A percentile compares a stretch with the other conserved stretches of the same genome.
Evolutionary conservation across 2,888 invertebrate genomes (phyloP).

Genomic region (Metallyticus violacea): DNA sequence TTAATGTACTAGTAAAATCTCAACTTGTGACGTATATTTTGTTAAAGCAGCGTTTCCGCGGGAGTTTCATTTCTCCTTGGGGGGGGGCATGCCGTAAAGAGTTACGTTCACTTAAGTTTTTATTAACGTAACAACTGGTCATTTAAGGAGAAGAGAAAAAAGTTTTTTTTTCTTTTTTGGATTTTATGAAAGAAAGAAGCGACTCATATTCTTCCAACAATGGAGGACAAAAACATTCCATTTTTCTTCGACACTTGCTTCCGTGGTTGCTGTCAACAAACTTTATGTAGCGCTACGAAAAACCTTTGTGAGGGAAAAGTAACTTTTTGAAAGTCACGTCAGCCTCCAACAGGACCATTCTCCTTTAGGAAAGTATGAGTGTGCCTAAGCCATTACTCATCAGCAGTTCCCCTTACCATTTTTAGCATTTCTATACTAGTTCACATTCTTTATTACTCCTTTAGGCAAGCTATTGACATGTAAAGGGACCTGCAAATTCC

Average conservation of each 20-base stretch:
- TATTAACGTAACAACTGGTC: neutral
- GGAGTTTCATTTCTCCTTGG: too few species aligned
- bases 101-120: neutral
- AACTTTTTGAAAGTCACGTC: neutral
- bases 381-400: neutral
- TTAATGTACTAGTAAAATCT: too few species aligned
- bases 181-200: neutral
- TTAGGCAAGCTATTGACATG: neutral
- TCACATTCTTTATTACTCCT: neutral
- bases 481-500: neutral
- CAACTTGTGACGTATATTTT: too few species aligned
- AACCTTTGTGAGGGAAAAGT: neutral
- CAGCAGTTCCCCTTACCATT: neutral
- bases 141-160: neutral
- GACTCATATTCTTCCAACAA: neutral
- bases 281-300: neutral
- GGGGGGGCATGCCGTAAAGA: too few species aligned
- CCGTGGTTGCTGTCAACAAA: neutral
- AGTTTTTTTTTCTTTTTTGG: neutral
- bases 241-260: neutral
- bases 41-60: too few species aligned
- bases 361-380: neutral
- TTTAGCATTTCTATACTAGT: neutral
- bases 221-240: neutral
- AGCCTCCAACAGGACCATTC: too few species aligned